Percentiles rank a stretch among this genome's conserved stretches.
Conservation (phyloP, 2,113 vertebrate species). For the Montifringilla adamsi region DNA sequence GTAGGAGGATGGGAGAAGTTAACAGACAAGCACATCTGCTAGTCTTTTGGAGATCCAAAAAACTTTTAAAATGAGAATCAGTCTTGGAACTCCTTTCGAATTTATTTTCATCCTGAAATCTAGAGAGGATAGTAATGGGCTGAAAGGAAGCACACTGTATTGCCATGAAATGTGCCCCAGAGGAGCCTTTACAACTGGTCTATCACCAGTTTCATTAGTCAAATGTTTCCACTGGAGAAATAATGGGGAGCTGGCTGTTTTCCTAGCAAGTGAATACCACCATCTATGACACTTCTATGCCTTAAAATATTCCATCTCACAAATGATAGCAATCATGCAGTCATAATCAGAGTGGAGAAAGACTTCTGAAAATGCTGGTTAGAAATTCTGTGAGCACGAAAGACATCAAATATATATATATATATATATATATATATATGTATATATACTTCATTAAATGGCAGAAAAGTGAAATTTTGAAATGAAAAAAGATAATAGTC, state of each 20-base stretch:
- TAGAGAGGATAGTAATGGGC: background rate
- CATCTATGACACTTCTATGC: background rate
- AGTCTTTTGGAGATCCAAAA: background rate
- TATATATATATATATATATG: background rate
- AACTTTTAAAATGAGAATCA: slow-evolving; percentile 15
- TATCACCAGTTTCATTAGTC: slow-evolving; percentile 9
- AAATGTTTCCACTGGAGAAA: background rate
- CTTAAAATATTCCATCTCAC: background rate
- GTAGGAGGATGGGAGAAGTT: background rate
- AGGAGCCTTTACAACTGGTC: background rate
- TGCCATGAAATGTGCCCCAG: background rate
- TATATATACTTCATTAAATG: background rate
- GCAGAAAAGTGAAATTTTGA: background rate
- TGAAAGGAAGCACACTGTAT: background rate
- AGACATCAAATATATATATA: background rate
- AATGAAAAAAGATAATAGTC: background rate
- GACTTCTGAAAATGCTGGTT: background rate
- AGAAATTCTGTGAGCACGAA: background rate
- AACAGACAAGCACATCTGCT: slow-evolving; percentile 33
- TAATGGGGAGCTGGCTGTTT: background rate
- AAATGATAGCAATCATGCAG: background rate
- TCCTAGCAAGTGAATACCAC: background rate
- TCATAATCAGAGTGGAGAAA: background rate
- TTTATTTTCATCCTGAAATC: slow-evolving; percentile 22
- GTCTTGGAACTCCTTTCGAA: slow-evolving; percentile 4